Conservation (phyloP, 1,140 invertebrate genomes). For the Homarus americanus region DNA sequence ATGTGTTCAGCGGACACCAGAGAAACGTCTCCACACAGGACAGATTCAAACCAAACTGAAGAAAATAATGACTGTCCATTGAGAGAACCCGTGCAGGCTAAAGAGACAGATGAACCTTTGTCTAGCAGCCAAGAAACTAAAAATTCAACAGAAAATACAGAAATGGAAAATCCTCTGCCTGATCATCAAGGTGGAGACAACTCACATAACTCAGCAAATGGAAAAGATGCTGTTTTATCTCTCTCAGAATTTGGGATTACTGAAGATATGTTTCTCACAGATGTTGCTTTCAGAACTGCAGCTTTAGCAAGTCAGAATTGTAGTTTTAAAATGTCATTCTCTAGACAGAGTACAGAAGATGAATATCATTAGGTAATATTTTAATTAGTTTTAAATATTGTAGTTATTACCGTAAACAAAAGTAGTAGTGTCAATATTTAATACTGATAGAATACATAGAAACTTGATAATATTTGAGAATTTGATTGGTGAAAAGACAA, state of each 20-base stretch:
- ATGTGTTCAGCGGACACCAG: slow-evolving; percentile 12
- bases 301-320: slow-evolving; percentile 65
- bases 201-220: background rate
- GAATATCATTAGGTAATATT: slow-evolving; percentile 57
- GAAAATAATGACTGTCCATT: background rate
- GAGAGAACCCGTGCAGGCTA: background rate
- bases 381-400: background rate
- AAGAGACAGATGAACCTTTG: background rate
- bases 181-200: background rate
- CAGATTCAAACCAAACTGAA: background rate
- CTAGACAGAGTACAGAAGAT: slow-evolving; percentile 62
- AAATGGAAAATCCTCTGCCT: background rate
- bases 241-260: slow-evolving; percentile 56
- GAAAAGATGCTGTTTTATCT: slow-evolving; percentile 39
- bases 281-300: slow-evolving; percentile 69
- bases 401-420: background rate
- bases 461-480: too few species aligned
- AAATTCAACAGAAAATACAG: background rate
- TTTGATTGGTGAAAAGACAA: too few species aligned
- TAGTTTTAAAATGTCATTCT: slow-evolving; percentile 71
- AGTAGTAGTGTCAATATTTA: background rate
- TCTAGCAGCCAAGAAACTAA: background rate
- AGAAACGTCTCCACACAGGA: background rate
- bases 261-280: slow-evolving; percentile 67
- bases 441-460: background rate